Conservation (phyloP, 2,797 vertebrate species). For the Urocyon cinereoargenteus region DNA sequence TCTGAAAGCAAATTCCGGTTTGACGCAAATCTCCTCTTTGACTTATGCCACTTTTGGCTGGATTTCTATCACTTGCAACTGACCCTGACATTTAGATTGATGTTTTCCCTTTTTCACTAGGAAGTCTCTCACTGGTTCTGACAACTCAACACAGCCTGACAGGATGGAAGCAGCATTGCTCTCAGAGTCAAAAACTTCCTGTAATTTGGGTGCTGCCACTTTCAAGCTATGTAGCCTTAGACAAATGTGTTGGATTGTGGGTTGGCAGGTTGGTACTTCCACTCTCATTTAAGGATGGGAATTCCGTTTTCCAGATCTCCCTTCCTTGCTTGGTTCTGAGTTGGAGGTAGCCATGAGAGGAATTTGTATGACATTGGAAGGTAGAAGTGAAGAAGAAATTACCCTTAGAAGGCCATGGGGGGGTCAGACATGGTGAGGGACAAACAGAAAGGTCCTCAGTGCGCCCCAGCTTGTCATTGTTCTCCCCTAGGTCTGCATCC, state of each 20-base stretch:
- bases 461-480: too few relatives aligned
- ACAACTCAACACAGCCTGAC: background rate
- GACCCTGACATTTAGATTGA: background rate
- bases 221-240: background rate
- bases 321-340: background rate
- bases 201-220: background rate
- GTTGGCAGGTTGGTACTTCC: background rate
- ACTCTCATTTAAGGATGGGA: background rate
- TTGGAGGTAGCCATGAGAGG: background rate
- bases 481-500: background rate
- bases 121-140: background rate
- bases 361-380: background rate
- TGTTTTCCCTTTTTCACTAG: background rate
- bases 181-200: background rate
- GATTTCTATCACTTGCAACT: background rate
- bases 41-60: background rate
- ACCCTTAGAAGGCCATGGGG: background rate
- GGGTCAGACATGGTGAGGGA: background rate
- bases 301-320: background rate
- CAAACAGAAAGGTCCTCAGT: background rate
- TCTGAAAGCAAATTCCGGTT: background rate
- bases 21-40: background rate
- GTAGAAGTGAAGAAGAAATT: background rate
- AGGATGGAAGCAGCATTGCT: background rate
- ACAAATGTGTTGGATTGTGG: background rate